Evolutionary conservation across 2,797 vertebrate species (phyloP).

Genomic region (Lacerta agilis): DNA sequence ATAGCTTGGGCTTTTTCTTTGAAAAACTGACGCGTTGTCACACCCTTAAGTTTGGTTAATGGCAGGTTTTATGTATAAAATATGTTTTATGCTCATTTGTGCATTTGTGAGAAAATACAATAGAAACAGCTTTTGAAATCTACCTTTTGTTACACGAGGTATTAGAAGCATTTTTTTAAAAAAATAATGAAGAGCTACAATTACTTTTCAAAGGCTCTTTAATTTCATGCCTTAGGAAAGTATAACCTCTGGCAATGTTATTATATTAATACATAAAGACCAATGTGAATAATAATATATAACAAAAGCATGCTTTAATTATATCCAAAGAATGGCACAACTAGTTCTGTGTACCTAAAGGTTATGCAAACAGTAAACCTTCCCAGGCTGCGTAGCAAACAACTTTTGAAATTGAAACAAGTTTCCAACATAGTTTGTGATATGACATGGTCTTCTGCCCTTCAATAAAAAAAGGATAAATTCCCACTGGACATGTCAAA

Average conservation of each 20-base stretch:
- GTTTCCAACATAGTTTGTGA: constrained; percentile 8
- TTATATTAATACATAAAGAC: constrained; percentile 13
- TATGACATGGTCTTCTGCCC: neutral
- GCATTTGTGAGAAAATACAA: neutral
- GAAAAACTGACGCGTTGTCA: neutral
- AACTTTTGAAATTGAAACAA: neutral
- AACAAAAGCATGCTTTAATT: neutral
- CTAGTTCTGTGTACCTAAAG: neutral
- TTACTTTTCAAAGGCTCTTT: neutral
- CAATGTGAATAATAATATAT: neutral
- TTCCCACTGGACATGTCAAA: neutral
- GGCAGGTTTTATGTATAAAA: neutral
- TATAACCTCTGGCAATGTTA: neutral
- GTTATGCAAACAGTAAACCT: neutral
- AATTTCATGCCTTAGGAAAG: constrained; percentile 1
- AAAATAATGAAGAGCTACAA: neutral
- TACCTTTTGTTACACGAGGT: neutral
- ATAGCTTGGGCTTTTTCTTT: neutral
- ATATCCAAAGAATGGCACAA: neutral
- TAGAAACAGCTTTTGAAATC: neutral
- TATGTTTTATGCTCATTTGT: neutral
- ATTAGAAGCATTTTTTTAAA: constrained; percentile 7
- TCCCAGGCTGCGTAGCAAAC: neutral
- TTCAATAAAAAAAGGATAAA: neutral
- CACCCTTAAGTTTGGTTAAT: neutral